These are phyloP conservation scores for Casuarius casuarius DNA, from an alignment of 2,113 vertebrate genomes.

Conservation along the genomic window DNA sequence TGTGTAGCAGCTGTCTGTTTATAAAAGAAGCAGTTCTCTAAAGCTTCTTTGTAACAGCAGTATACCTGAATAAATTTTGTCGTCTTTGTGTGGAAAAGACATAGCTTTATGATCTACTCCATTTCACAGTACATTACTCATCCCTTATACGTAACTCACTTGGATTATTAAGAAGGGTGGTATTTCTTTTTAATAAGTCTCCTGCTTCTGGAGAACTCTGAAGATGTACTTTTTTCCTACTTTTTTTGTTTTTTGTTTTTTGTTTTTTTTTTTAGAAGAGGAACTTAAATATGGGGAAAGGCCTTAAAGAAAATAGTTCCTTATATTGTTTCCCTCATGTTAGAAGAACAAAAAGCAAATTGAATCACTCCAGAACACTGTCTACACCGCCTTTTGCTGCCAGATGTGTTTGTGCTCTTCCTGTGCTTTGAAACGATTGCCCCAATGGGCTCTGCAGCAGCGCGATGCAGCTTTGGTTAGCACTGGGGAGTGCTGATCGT, in stretches of 20 bases:
- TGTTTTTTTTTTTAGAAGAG: not conserved
- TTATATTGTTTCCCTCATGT: accelerated
- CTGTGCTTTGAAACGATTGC: not conserved
- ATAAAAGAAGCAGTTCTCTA: conserved; percentile 52
- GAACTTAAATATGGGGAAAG: not conserved
- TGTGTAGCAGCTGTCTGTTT: conserved; percentile 54
- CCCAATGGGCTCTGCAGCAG: not conserved
- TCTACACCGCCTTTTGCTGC: not conserved
- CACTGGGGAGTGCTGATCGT: accelerated
- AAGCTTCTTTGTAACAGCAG: conserved; percentile 42
- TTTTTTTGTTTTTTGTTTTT: not conserved
- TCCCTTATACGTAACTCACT: conserved; percentile 35
- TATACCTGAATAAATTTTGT: conserved; percentile 60
- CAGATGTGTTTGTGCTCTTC: not conserved
- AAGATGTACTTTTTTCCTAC: not conserved
- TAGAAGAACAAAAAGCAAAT: not conserved
- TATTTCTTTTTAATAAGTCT: conserved; percentile 20
- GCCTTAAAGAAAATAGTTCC: not conserved
- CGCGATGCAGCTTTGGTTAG: not conserved
- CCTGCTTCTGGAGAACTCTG: conserved; percentile 12
- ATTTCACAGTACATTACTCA: conserved; percentile 35
- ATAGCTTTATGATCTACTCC: conserved; percentile 10
- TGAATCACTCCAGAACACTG: not conserved
- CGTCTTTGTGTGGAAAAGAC: conserved; percentile 42
- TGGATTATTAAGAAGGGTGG: conserved; percentile 31